phyloP scores from a whole-genome alignment of 2,113 vertebrate genomes.

The Cnemophilus loriae region DNA sequence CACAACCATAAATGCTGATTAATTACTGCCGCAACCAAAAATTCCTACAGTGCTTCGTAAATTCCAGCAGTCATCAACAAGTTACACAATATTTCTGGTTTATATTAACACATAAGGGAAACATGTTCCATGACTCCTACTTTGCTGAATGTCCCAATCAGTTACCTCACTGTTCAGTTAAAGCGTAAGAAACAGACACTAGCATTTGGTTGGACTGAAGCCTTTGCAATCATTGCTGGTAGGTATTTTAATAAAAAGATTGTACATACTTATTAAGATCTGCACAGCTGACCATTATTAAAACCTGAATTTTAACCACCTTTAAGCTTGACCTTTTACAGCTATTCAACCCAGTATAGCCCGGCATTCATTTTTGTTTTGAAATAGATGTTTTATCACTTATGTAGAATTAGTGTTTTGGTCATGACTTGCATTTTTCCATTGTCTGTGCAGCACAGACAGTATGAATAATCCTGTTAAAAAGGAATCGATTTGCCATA shows the following conservation, averaged over 20 bases:
- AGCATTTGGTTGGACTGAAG: background rate
- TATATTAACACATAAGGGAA: constrained; percentile 38
- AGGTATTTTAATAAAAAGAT: background rate
- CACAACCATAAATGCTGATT: background rate
- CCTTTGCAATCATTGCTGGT: background rate
- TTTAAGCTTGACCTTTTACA: background rate
- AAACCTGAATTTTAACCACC: background rate
- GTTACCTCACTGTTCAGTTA: background rate
- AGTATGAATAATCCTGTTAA: background rate
- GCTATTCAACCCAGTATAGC: background rate
- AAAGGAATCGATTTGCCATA: background rate
- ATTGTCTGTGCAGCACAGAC: background rate
- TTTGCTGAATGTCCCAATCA: background rate
- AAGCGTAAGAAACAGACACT: background rate
- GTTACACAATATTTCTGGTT: constrained; percentile 38
- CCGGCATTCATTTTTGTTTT: background rate
- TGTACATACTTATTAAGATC: background rate
- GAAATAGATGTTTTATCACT: background rate
- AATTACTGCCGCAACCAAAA: constrained; percentile 38
- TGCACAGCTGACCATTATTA: background rate
- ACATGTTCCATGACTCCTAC: background rate
- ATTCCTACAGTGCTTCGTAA: constrained; percentile 17
- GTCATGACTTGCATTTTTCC: background rate
- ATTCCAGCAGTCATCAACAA: constrained; percentile 12
- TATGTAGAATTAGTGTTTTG: background rate